Conservation (phyloP, 2,888 invertebrate genomes). For the Tanypteryx hageni region DNA sequence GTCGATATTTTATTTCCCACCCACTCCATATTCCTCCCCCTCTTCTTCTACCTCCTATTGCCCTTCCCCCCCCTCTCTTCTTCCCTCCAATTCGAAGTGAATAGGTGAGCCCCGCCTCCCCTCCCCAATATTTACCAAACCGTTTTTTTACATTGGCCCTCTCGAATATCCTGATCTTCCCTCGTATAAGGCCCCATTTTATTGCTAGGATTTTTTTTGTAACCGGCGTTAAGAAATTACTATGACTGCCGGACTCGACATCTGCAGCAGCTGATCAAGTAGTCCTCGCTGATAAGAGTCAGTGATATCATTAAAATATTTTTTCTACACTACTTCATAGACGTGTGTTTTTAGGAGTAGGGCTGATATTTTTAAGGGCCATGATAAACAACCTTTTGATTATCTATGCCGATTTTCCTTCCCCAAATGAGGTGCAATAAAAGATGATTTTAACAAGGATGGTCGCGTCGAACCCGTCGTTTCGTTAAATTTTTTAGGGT, state of each 20-base stretch:
- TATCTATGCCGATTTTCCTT: background rate
- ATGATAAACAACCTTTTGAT: background rate
- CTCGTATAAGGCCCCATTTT: background rate
- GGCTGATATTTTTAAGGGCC: background rate
- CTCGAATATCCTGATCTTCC: background rate
- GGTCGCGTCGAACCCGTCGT: background rate
- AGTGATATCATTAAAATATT: background rate
- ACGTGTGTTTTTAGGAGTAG: background rate
- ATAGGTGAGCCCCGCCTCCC: too few species aligned
- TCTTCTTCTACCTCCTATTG: background rate
- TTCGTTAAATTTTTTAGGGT: background rate
- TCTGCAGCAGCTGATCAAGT: conserved; percentile 2
- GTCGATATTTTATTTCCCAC: background rate
- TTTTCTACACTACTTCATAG: background rate
- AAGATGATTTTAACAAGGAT: background rate
- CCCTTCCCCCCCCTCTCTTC: too few species aligned
- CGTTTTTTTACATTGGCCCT: background rate
- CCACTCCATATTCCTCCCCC: background rate
- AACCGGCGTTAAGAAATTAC: background rate
- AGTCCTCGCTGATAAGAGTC: background rate
- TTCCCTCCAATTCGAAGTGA: background rate
- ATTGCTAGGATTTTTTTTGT: background rate
- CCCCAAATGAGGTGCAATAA: background rate
- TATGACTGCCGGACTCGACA: background rate
- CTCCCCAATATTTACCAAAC: background rate